Percentiles rank a stretch among this genome's conserved stretches.
Evolutionary conservation across 2,113 vertebrate species (phyloP).

Genomic region (Dicentrarchus labrax): DNA sequence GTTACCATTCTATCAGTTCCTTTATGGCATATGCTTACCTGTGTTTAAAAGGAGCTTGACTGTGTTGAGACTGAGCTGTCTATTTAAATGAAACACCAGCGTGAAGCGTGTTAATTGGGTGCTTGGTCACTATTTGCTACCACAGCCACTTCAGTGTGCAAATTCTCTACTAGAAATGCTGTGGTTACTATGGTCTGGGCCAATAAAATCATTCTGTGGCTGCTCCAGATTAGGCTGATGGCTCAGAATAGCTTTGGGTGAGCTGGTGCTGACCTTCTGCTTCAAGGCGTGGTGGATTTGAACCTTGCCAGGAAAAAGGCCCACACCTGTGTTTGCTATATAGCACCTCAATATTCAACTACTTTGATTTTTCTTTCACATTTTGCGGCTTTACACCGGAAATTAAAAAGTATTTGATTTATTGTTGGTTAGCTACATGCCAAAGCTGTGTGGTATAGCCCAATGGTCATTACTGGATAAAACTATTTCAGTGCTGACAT

Average conservation of each 20-base stretch:
- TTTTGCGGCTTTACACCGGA: constrained; percentile 20
- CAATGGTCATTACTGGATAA: neutral
- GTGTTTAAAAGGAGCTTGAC: neutral
- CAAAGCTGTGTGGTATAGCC: constrained; percentile 15
- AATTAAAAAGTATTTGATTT: constrained; percentile 34
- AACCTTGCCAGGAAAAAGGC: constrained; percentile 39
- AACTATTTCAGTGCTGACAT: constrained; percentile 3
- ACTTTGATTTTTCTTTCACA: neutral
- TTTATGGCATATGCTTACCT: neutral
- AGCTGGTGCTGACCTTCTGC: constrained; percentile 24
- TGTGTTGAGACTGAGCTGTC: neutral
- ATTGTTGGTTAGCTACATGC: neutral
- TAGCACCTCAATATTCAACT: neutral
- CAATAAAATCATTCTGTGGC: neutral
- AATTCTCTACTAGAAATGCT: neutral
- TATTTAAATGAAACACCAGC: neutral
- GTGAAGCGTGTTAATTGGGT: constrained; percentile 15
- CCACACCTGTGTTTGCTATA: neutral
- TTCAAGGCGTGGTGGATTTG: constrained; percentile 1
- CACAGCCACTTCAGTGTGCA: neutral
- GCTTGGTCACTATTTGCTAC: neutral
- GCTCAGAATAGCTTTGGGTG: constrained; percentile 32
- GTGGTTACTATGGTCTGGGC: neutral
- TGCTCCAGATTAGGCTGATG: constrained; percentile 17
- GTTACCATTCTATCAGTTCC: neutral